Conservation (phyloP, 2,888 invertebrate species). For the Lasioglossum oenotherae region DNA sequence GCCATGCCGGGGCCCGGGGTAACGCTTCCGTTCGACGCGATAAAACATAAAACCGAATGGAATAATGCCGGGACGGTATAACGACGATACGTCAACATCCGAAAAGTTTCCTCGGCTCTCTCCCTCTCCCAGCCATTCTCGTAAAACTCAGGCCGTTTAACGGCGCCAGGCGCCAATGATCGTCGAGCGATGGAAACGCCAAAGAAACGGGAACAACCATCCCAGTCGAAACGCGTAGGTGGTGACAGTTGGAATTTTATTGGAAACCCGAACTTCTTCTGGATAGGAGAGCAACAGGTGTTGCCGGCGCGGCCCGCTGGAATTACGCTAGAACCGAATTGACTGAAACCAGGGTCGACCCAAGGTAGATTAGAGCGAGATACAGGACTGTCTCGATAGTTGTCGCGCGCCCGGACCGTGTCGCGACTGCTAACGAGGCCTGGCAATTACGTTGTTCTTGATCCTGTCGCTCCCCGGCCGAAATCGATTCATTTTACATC, state of each 20-base stretch:
- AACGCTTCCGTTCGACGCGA: constrained; percentile 4
- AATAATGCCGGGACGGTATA: neutral
- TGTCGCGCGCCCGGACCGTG: neutral
- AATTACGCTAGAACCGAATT: constrained; percentile 55
- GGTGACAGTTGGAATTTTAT: constrained; percentile 61
- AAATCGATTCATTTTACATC: too few relatives aligned
- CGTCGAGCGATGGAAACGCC: constrained; percentile 1
- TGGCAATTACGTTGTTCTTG: neutral
- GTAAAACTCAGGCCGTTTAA: neutral
- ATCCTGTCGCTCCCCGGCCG: neutral
- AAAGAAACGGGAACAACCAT: constrained; percentile 22
- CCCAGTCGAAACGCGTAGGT: constrained; percentile 29
- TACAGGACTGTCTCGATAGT: constrained; percentile 2
- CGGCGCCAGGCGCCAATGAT: neutral
- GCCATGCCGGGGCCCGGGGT: neutral
- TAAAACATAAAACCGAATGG: neutral
- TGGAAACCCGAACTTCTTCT: constrained; percentile 60
- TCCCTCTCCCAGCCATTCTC: neutral
- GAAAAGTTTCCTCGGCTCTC: neutral
- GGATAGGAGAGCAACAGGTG: constrained; percentile 63
- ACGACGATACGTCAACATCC: constrained; percentile 7
- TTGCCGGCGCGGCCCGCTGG: constrained; percentile 43
- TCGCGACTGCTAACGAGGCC: neutral
- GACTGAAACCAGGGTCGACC: constrained; percentile 13
- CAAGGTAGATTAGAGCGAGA: constrained; percentile 26